Evolutionary conservation across 2,888 invertebrate species (phyloP).

Genomic region (Pachydiplax longipennis): DNA sequence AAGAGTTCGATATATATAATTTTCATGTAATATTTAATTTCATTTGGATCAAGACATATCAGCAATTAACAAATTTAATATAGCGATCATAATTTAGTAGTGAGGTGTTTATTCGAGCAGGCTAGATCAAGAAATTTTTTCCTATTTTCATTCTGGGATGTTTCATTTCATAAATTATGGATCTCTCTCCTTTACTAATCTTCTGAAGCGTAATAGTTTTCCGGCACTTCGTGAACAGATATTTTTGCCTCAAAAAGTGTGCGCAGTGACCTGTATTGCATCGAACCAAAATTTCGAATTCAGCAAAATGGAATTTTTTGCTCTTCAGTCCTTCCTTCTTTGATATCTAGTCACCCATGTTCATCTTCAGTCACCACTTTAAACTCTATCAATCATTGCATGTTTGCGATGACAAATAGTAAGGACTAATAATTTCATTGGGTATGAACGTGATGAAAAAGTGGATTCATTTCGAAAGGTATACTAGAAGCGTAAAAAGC

Average conservation of each 20-base stretch:
- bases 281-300: background rate
- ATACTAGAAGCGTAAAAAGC: too few relatives aligned
- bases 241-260: background rate
- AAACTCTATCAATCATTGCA: too few relatives aligned
- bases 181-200: background rate
- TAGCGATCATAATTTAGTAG: background rate
- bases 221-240: background rate
- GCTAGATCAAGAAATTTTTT: background rate
- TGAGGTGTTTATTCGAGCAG: background rate
- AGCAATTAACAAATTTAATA: background rate
- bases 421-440: too few relatives aligned
- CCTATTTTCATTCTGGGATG: background rate
- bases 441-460: too few relatives aligned
- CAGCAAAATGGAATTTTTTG: background rate
- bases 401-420: too few relatives aligned
- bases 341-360: too few relatives aligned
- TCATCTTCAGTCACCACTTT: too few relatives aligned
- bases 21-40: too few relatives aligned
- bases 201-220: background rate
- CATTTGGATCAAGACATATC: too few relatives aligned
- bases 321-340: too few relatives aligned
- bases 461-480: too few relatives aligned
- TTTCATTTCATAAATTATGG: background rate
- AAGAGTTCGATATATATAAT: too few relatives aligned
- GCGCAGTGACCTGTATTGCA: background rate